A percentile compares a stretch with the other conserved stretches of the same genome.
phyloP scores from a whole-genome alignment of 2,113 vertebrate genomes.

The Megaleporinus macrocephalus region DNA sequence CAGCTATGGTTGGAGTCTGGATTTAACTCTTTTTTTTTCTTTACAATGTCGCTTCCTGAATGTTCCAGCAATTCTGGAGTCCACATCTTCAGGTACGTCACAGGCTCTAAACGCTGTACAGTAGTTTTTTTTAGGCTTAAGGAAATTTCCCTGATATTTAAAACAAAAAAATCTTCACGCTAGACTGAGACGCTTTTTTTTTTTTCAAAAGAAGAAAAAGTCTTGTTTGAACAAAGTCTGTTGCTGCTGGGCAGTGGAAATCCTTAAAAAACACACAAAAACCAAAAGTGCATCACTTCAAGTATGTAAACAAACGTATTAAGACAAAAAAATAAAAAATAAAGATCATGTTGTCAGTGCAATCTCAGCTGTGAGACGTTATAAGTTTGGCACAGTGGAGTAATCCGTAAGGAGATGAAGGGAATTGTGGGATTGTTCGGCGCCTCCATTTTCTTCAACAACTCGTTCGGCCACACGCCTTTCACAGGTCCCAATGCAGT shows the following conservation, averaged over 20 bases:
- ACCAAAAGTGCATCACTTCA: constrained; percentile 80
- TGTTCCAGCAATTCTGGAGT: not conserved
- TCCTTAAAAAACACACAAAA: constrained; percentile 18
- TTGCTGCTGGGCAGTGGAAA: constrained; percentile 49
- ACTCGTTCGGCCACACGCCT: not conserved
- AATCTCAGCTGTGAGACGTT: constrained; percentile 57
- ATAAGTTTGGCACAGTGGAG: constrained; percentile 68
- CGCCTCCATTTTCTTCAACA: not conserved
- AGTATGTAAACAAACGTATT: constrained; percentile 75
- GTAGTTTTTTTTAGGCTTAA: constrained; percentile 34
- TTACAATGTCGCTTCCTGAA: not conserved
- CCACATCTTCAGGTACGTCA: not conserved
- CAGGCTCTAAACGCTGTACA: constrained; percentile 3
- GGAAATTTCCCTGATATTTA: constrained; percentile 71
- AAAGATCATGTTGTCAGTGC: constrained; percentile 56
- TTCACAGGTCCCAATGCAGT: constrained; percentile 41
- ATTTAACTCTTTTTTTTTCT: not conserved
- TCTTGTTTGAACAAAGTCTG: constrained; percentile 44
- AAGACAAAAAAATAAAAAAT: constrained; percentile 53
- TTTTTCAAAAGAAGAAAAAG: constrained; percentile 40
- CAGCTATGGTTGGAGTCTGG: not conserved
- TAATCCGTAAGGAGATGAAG: not conserved
- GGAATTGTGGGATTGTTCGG: constrained; percentile 13
- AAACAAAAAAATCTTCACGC: constrained; percentile 35
- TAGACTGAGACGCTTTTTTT: constrained; percentile 47